phyloP scores from a whole-genome alignment of 53 echinoderm and acorn worm genomes.

The Apostichopus leukothele region DNA sequence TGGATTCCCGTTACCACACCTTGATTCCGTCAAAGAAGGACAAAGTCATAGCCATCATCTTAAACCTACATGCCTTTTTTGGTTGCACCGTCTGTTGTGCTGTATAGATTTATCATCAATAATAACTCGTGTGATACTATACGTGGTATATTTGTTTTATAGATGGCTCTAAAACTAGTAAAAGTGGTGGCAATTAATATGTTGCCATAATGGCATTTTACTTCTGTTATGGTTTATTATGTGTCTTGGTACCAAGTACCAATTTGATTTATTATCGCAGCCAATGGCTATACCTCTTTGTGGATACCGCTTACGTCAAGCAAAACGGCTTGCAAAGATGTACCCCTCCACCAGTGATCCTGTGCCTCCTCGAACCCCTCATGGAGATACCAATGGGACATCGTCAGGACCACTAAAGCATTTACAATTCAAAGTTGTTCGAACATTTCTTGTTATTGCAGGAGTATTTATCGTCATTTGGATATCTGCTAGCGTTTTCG shows the following conservation, averaged over 20 bases:
- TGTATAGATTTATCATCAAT: no score
- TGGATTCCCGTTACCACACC: background rate
- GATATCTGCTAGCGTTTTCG: background rate
- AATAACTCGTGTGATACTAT: no score
- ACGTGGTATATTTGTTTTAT: no score
- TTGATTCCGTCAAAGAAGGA: background rate
- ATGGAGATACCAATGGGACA: background rate
- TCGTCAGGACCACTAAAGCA: background rate
- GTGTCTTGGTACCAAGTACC: background rate
- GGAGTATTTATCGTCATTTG: background rate
- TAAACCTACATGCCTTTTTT: no score
- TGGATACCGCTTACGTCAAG: background rate
- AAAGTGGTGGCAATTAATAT: no score
- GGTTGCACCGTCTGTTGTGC: no score
- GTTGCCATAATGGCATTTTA: background rate
- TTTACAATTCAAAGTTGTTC: background rate
- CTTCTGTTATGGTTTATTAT: background rate
- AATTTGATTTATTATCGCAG: background rate
- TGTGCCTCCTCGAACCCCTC: no score
- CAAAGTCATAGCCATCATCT: no score
- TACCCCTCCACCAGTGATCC: background rate
- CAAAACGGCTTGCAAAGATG: background rate
- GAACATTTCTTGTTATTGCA: constrained; percentile 4
- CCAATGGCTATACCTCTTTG: background rate
- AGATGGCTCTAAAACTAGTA: no score